These are phyloP conservation scores for Yponomeuta plumbellus DNA, from an alignment of 2,888 invertebrate genomes.

Conservation along the genomic window DNA sequence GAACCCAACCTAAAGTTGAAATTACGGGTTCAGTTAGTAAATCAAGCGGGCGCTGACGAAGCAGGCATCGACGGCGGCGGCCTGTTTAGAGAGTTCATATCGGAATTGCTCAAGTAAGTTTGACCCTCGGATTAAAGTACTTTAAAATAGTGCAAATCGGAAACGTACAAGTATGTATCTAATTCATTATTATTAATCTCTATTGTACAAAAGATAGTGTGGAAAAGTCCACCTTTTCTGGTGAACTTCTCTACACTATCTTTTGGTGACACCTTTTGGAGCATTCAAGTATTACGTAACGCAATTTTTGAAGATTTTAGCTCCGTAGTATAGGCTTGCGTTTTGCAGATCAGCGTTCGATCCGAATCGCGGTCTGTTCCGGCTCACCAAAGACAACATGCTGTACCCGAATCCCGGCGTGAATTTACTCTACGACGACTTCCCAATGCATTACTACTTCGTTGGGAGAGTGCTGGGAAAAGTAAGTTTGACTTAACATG, in stretches of 20 bases:
- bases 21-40: slow-evolving; percentile 92
- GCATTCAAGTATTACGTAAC: too few species aligned
- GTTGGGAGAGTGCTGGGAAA: slow-evolving; percentile 96
- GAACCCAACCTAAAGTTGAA: slow-evolving; percentile 91
- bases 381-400: slow-evolving; percentile 92
- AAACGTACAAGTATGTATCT: too few species aligned
- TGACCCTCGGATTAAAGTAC: background rate
- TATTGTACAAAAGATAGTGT: too few species aligned
- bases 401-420: slow-evolving; percentile 98
- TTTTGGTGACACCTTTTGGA: too few species aligned
- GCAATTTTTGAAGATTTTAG: too few species aligned
- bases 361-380: slow-evolving; percentile 96
- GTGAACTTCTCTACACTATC: too few species aligned
- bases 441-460: slow-evolving; percentile 93
- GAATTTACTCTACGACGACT: slow-evolving; percentile 89
- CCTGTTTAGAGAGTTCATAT: slow-evolving; percentile 95
- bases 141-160: background rate
- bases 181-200: too few species aligned
- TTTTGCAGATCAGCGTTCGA: slow-evolving; percentile 87
- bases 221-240: too few species aligned
- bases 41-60: slow-evolving; percentile 93
- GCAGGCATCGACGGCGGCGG: slow-evolving; percentile 99
- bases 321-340: background rate
- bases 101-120: slow-evolving; percentile 88
- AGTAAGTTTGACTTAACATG: slow-evolving; percentile 50